These are phyloP conservation scores for Sus scrofa DNA, from an alignment of 2,113 vertebrate genomes.

Conservation along the genomic window DNA sequence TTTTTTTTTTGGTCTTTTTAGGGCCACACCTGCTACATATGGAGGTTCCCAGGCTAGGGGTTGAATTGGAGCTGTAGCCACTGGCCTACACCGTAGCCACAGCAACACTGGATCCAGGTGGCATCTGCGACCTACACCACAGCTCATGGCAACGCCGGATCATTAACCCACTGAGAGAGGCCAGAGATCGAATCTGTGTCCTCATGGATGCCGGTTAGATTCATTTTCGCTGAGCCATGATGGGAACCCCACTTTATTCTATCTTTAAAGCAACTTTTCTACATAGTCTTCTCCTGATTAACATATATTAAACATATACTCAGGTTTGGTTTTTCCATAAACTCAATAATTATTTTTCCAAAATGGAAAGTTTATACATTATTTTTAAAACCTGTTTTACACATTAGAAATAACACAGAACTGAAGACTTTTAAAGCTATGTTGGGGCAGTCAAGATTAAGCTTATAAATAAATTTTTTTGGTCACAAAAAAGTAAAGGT, in stretches of 20 bases:
- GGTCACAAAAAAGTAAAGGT: not conserved
- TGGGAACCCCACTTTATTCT: not conserved
- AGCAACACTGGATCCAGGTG: too few species aligned
- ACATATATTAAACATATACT: not conserved
- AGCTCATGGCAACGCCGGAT: too few species aligned
- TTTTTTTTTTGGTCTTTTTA: too few species aligned
- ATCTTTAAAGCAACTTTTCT: not conserved
- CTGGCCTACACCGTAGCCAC: too few species aligned
- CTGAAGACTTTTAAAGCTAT: slow-evolving; percentile 12
- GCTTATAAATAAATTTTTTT: slow-evolving; percentile 18
- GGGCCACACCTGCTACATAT: too few species aligned
- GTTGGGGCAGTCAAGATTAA: not conserved
- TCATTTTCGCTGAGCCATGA: too few species aligned
- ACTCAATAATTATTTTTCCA: not conserved
- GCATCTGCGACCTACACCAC: too few species aligned
- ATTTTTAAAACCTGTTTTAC: slow-evolving; percentile 16
- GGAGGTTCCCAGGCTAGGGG: too few species aligned
- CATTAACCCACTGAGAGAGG: too few species aligned
- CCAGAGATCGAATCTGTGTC: too few species aligned
- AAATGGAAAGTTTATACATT: slow-evolving; percentile 40
- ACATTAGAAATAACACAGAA: slow-evolving; percentile 48
- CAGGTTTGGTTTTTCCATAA: slow-evolving; percentile 9
- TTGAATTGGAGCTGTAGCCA: too few species aligned
- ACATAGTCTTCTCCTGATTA: not conserved
- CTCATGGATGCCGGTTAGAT: too few species aligned